These are phyloP conservation scores for Bemisia tabaci DNA, from an alignment of 1,140 invertebrate genomes.

Conservation along the genomic window DNA sequence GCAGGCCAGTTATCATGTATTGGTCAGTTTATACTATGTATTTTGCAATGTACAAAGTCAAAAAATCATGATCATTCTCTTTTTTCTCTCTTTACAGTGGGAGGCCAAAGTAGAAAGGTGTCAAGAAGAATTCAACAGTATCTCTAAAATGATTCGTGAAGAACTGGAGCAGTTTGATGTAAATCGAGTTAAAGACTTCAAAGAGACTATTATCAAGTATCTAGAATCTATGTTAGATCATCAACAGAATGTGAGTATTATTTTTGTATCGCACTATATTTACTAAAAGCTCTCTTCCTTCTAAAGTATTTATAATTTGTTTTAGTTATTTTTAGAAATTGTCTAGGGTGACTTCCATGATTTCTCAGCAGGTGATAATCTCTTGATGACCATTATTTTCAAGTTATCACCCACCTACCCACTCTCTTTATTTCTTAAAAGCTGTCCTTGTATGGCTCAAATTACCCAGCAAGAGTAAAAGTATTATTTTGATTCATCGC, in stretches of 20 bases:
- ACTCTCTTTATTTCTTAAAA: conserved; percentile 2
- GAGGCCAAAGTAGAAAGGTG: conserved; percentile 90
- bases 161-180: conserved; percentile 90
- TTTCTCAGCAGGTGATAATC: neutral
- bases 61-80: neutral
- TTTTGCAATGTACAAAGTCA: too few species aligned
- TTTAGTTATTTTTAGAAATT: neutral
- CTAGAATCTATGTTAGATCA: conserved; percentile 87
- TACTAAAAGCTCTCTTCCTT: neutral
- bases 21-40: too few species aligned
- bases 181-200: conserved; percentile 79
- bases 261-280: neutral
- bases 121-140: conserved; percentile 92
- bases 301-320: neutral
- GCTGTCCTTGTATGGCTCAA: too few species aligned
- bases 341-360: too few species aligned
- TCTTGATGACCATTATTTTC: conserved; percentile 1
- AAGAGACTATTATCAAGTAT: conserved; percentile 75
- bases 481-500: too few species aligned
- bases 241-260: conserved; percentile 77
- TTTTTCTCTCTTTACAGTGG: conserved; percentile 46
- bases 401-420: conserved; percentile 6
- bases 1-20: too few species aligned
- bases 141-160: conserved; percentile 90
- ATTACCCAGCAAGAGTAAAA: too few species aligned